Evolutionary conservation across 2,797 vertebrate genomes (phyloP).

Genomic region (Erethizon dorsatum): DNA sequence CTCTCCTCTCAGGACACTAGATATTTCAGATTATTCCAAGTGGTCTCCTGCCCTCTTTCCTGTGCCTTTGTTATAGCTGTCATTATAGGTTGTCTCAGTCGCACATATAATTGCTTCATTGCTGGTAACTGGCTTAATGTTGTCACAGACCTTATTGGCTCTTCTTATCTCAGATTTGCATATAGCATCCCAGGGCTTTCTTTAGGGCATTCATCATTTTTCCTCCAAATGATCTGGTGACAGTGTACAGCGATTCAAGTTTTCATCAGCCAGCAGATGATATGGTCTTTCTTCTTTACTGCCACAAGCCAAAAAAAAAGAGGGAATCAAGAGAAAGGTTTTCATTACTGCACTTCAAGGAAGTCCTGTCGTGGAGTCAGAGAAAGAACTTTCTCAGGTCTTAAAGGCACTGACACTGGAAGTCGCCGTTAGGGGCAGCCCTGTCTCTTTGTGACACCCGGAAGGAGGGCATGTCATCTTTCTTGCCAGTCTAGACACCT

Average conservation of each 20-base stretch:
- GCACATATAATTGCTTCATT: conserved; percentile 78
- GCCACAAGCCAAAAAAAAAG: conserved; percentile 75
- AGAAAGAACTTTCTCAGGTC: conserved; percentile 34
- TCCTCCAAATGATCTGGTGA: conserved; percentile 81
- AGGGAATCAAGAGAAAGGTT: conserved; percentile 32
- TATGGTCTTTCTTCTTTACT: conserved; percentile 80
- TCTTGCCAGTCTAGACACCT: neutral
- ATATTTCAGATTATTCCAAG: conserved; percentile 65
- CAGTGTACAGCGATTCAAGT: conserved; percentile 74
- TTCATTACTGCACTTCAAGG: conserved; percentile 80
- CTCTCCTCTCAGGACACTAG: conserved; percentile 53
- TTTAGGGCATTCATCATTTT: conserved; percentile 79
- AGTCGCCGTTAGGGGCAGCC: conserved; percentile 16
- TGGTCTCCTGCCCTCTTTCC: conserved; percentile 50
- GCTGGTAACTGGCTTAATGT: conserved; percentile 75
- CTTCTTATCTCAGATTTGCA: conserved; percentile 81
- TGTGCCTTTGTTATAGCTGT: conserved; percentile 76
- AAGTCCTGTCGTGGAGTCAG: conserved; percentile 47
- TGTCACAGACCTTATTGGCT: conserved; percentile 76
- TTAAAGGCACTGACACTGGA: neutral
- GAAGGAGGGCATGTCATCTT: neutral
- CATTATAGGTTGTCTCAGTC: conserved; percentile 71
- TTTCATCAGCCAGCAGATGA: conserved; percentile 75
- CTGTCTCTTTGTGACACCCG: neutral
- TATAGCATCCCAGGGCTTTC: conserved; percentile 80